These are phyloP conservation scores for Drosophila macrospina DNA, from an alignment of 2,888 invertebrate species.

Conservation along the genomic window DNA sequence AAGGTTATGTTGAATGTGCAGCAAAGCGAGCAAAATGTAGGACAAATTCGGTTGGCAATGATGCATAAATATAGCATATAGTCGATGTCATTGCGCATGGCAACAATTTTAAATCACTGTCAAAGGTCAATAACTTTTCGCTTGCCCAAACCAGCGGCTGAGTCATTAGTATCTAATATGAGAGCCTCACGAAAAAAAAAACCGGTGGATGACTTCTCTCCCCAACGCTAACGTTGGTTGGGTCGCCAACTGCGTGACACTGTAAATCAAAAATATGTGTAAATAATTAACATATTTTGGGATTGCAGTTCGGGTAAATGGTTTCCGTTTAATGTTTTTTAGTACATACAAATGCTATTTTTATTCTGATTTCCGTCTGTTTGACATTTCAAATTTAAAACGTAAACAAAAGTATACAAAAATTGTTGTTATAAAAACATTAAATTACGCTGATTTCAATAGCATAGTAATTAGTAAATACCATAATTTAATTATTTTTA, in stretches of 20 bases:
- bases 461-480: slow-evolving; percentile 62
- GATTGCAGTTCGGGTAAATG: slow-evolving; percentile 52
- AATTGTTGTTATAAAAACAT: slow-evolving; percentile 69
- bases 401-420: slow-evolving; percentile 67
- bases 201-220: slow-evolving; percentile 3
- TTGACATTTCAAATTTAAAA: slow-evolving; percentile 43
- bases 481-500: slow-evolving; percentile 63
- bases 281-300: slow-evolving; percentile 21
- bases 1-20: slow-evolving; percentile 61
- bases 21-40: slow-evolving; percentile 39
- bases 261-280: background rate
- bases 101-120: slow-evolving; percentile 40
- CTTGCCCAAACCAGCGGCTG: slow-evolving; percentile 32
- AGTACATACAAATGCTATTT: slow-evolving; percentile 52
- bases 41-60: slow-evolving; percentile 34
- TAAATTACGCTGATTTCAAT: slow-evolving; percentile 62
- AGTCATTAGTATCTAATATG: slow-evolving; percentile 33
- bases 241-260: background rate
- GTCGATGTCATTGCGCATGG: slow-evolving; percentile 56
- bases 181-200: background rate
- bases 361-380: slow-evolving; percentile 27
- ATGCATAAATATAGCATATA: slow-evolving; percentile 31
- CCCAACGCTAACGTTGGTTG: background rate
- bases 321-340: slow-evolving; percentile 65
- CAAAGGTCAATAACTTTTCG: slow-evolving; percentile 70